Evolutionary conservation across 2,888 invertebrate genomes (phyloP), one percentile per base, ranked within the genome.

Genomic region (Melipona beecheii): DNA sequence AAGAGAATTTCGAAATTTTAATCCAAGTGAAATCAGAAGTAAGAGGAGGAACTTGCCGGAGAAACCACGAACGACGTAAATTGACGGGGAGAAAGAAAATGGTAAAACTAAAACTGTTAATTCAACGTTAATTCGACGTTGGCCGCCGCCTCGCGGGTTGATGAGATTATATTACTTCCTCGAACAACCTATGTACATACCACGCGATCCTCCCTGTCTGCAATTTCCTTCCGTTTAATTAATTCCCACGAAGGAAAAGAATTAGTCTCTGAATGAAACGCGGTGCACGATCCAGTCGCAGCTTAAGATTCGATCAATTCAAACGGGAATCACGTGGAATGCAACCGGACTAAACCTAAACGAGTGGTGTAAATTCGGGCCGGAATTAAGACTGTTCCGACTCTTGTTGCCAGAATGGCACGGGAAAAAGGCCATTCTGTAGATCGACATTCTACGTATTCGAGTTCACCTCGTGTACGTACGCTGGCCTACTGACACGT

Each of bases 361-460:
- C 15, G 21, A 21, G 0, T 6, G 4, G 6, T 11, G 19, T 52
- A 17, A 4, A 56, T 75, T 56, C 19, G 50, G n/a, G 3, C 9
- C n/a, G 27, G 11, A 54, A 70, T 70, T 76, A 54, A 72, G 43
- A 50, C n/a, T 65, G 43, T 58, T 52, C 24, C 43, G 56, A 52
- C n/a, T n/a, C 17, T 19, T 13, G 36, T 71, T 66, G n/a, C 9
- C n/a, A 4, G 24, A 9, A 24, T 54, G 9, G 21, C 21, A 19
- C 2, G 9, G 43, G 43, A 0, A 43, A 43, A 19, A 5, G 43
- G 43, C 24, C 50, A 15, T 54, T 21, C n/a, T 1, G 5, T 50
- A n/a, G 54, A 64, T 69, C 64, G 24, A 43, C 43, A 21, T n/a
- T 50, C 11, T 43, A 43, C 43, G 43, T 43, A 43, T 43, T 43